A percentile compares a stretch with the other conserved stretches of the same genome.
phyloP scores from a whole-genome alignment of 2,888 invertebrate genomes.

The Rapana venosa region DNA sequence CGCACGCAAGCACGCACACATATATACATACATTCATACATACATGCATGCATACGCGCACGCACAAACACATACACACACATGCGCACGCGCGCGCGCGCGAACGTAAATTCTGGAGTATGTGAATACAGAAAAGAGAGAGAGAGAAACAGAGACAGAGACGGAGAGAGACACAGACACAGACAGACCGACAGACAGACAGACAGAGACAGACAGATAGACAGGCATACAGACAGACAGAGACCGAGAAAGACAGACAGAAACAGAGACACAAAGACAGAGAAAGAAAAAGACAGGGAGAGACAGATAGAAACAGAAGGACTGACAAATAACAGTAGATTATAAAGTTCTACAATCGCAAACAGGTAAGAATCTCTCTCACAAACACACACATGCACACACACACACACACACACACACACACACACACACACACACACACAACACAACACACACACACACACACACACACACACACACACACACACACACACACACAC shows the following conservation, averaged over 20 bases:
- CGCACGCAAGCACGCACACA: no score
- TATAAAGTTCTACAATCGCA: background rate
- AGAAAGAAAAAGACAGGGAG: background rate
- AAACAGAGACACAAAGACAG: background rate
- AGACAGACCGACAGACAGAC: background rate
- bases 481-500: no score
- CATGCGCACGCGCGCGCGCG: background rate
- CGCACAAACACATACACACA: background rate
- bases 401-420: no score
- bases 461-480: no score
- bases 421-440: no score
- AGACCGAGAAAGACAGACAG: background rate
- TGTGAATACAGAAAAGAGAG: background rate
- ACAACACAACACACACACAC: no score
- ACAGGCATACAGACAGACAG: background rate
- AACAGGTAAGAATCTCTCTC: background rate
- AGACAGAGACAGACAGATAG: background rate
- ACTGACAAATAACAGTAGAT: background rate
- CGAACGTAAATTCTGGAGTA: background rate
- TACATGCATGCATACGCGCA: background rate
- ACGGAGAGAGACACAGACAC: background rate
- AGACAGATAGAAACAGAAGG: background rate
- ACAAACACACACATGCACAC: background rate
- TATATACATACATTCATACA: background rate
- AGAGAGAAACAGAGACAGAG: background rate